These are phyloP conservation scores for Apodemus sylvaticus DNA, from an alignment of 2,113 vertebrate species.

Conservation along the genomic window DNA sequence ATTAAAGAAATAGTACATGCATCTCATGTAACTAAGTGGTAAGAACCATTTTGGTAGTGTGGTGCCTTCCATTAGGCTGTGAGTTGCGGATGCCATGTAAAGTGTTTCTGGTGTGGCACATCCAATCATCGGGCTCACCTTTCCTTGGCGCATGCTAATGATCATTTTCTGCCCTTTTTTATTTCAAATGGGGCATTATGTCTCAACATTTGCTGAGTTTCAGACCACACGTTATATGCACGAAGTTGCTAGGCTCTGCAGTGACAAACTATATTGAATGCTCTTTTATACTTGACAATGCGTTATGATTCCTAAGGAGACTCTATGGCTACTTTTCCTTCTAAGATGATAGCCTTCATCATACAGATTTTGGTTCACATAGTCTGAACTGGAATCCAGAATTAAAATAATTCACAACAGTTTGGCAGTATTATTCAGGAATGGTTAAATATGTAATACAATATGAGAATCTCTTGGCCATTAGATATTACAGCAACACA, in stretches of 20 bases:
- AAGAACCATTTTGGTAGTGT: background rate
- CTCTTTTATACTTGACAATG: background rate
- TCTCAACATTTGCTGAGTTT: background rate
- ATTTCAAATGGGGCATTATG: background rate
- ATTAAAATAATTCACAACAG: background rate
- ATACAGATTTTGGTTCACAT: background rate
- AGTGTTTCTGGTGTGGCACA: accelerated
- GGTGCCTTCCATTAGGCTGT: background rate
- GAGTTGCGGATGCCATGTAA: too few species aligned
- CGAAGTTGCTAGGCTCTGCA: background rate
- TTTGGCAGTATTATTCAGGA: too few species aligned
- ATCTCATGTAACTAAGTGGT: background rate
- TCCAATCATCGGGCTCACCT: background rate
- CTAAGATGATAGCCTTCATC: background rate
- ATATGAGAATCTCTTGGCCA: background rate
- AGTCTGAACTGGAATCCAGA: background rate
- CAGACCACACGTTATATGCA: background rate
- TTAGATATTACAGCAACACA: background rate
- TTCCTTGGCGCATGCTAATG: background rate
- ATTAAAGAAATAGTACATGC: background rate
- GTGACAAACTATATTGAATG: background rate
- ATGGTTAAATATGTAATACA: background rate
- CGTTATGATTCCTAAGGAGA: background rate
- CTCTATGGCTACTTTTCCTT: background rate
- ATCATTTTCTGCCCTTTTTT: background rate